phyloP scores from a whole-genome alignment of 1,140 invertebrate species.

The Onthophagus taurus region DNA sequence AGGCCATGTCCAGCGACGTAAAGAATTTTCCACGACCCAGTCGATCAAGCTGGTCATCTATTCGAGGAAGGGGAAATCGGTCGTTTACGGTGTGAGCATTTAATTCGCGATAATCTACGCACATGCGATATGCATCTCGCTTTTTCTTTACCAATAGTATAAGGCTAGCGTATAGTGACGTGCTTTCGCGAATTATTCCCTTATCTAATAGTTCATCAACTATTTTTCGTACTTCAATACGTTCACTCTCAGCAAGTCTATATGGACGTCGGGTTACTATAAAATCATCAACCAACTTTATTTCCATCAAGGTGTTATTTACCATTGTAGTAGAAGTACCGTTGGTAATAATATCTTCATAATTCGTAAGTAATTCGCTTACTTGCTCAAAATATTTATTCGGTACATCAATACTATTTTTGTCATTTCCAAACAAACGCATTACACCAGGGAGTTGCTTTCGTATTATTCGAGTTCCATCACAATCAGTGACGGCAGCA shows the following conservation, averaged over 20 bases:
- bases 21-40: slow-evolving; percentile 24
- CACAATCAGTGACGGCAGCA: neutral
- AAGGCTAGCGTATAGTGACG: neutral
- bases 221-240: neutral
- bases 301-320: neutral
- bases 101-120: slow-evolving; percentile 7
- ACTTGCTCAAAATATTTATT: neutral
- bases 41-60: slow-evolving; percentile 35
- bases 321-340: neutral
- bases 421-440: too few relatives aligned
- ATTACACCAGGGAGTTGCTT: neutral
- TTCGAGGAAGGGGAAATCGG: slow-evolving; percentile 38
- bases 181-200: neutral
- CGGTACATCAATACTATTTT: neutral
- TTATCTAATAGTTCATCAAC: neutral
- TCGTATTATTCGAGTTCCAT: neutral
- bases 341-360: neutral
- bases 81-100: slow-evolving; percentile 21
- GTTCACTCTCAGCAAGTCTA: neutral
- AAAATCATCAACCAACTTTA: neutral
- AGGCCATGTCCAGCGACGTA: slow-evolving; percentile 21
- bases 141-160: neutral
- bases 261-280: neutral
- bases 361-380: neutral
- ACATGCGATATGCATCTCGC: neutral